Evolutionary conservation across 2,797 vertebrate species (phyloP).

Genomic region (Catamblyrhynchus diadema): DNA sequence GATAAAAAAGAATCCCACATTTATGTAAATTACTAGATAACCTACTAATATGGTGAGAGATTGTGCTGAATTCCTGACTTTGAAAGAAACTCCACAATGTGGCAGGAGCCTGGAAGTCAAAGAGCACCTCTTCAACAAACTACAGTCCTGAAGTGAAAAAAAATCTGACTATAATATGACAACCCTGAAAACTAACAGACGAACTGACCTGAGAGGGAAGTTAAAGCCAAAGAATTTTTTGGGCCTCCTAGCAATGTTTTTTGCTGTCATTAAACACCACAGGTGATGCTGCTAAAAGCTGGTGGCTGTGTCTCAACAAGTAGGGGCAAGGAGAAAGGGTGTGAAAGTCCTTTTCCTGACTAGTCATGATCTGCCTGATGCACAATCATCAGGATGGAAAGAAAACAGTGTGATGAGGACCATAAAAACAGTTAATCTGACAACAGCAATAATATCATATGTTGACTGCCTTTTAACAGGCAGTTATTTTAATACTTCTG

Average conservation of each 20-base stretch:
- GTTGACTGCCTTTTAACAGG: neutral
- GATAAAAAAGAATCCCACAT: neutral
- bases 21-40: neutral
- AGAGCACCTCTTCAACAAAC: neutral
- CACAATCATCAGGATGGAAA: neutral
- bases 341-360: constrained; percentile 7
- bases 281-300: constrained; percentile 27
- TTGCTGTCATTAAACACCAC: constrained; percentile 33
- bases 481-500: neutral
- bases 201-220: neutral
- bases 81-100: neutral
- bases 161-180: neutral
- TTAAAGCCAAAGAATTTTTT: neutral
- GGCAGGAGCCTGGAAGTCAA: neutral
- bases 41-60: neutral
- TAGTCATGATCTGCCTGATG: neutral
- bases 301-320: constrained; percentile 20
- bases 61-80: neutral
- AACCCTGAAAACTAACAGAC: neutral
- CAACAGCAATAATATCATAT: neutral
- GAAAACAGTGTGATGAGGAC: neutral
- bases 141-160: neutral
- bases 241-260: constrained; percentile 48
- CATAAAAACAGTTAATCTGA: neutral
- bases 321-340: constrained; percentile 20